These are phyloP conservation scores for Tenrec ecaudatus DNA, from an alignment of 2,113 vertebrate genomes.

Conservation along the genomic window DNA sequence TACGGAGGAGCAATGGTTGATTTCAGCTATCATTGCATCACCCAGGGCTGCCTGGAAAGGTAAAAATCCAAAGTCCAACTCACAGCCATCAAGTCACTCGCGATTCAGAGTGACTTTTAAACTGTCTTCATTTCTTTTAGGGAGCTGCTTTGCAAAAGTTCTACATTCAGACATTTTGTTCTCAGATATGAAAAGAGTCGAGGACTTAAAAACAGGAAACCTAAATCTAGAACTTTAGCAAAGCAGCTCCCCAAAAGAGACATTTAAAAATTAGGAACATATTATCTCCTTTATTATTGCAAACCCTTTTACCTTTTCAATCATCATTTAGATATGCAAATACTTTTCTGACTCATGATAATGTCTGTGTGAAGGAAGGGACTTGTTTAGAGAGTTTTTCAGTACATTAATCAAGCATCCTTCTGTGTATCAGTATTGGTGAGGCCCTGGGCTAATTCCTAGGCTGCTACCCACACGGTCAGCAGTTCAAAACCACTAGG, in stretches of 20 bases:
- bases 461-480: no score
- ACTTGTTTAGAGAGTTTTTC: conserved; percentile 2
- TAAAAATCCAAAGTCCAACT: no score
- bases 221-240: conserved; percentile 32
- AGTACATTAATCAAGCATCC: background rate
- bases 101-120: no score
- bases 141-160: no score
- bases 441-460: background rate
- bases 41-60: no score
- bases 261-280: conserved; percentile 41
- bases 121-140: no score
- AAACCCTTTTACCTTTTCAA: background rate
- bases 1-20: no score
- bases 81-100: no score
- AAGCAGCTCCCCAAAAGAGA: background rate
- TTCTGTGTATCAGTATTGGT: background rate
- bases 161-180: no score
- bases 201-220: background rate
- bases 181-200: no score
- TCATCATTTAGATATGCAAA: background rate
- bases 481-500: no score
- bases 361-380: background rate
- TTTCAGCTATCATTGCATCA: no score
- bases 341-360: background rate
- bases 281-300: background rate